These are phyloP conservation scores for Coelogynopora nodosa DNA, from an alignment of 2,888 invertebrate species.

Conservation along the genomic window DNA sequence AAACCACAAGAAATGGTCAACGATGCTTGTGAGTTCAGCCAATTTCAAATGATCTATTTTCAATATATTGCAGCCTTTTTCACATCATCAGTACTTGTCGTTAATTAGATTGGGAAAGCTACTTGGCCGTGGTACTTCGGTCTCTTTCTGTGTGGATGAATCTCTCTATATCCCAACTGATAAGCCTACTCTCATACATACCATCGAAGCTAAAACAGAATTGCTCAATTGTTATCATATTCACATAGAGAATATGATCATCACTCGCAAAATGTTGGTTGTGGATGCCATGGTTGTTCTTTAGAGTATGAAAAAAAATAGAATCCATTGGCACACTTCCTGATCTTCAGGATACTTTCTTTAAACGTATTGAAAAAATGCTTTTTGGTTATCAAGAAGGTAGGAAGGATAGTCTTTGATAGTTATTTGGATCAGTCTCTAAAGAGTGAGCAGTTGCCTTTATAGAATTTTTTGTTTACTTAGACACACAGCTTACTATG, in stretches of 20 bases:
- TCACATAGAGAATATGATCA: background rate
- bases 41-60: too few relatives aligned
- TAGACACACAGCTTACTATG: background rate
- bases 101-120: too few relatives aligned
- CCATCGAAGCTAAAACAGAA: too few relatives aligned
- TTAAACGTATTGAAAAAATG: background rate
- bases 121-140: too few relatives aligned
- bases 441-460: background rate
- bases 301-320: background rate
- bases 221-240: too few relatives aligned
- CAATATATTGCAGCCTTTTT: too few relatives aligned
- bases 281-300: conserved; percentile 2
- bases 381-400: background rate
- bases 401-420: background rate
- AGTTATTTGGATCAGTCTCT: background rate
- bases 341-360: conserved; percentile 5
- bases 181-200: too few relatives aligned
- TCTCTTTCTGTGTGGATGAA: too few relatives aligned
- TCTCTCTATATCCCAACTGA: too few relatives aligned
- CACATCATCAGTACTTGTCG: too few relatives aligned
- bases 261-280: background rate
- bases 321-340: background rate
- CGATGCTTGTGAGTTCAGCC: too few relatives aligned
- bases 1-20: too few relatives aligned
- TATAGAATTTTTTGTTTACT: background rate